Conservation (phyloP, 1,140 invertebrate genomes). For the Calephelis virginiensis region DNA sequence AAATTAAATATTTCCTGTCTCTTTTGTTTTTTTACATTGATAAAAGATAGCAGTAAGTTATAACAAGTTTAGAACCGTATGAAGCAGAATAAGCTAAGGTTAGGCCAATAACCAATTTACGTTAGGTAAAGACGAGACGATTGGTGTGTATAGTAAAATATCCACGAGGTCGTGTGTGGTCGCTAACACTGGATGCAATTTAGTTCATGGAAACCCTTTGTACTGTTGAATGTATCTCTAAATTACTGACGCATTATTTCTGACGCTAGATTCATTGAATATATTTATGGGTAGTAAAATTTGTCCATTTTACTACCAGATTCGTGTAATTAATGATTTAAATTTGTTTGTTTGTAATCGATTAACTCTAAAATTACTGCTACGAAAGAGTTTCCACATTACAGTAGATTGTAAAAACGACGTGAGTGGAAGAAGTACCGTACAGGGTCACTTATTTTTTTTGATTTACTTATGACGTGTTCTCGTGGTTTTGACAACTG, state of each 20-base stretch:
- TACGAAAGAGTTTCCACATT: too few relatives aligned
- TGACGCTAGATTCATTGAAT: slow-evolving; percentile 8
- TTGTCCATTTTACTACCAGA: neutral
- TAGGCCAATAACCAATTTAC: neutral
- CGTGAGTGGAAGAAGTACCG: too few relatives aligned
- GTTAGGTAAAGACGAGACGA: neutral
- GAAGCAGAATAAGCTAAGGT: neutral
- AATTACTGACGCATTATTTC: slow-evolving; percentile 12
- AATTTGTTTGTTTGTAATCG: neutral
- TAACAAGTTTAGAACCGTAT: too few relatives aligned
- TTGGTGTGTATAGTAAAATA: slow-evolving; percentile 8
- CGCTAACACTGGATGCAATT: slow-evolving; percentile 15
- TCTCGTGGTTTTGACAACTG: too few relatives aligned
- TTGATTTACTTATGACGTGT: too few relatives aligned
- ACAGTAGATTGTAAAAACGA: too few relatives aligned
- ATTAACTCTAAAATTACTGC: too few relatives aligned
- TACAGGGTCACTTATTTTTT: too few relatives aligned
- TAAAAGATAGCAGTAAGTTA: too few relatives aligned
- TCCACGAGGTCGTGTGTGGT: slow-evolving; percentile 13
- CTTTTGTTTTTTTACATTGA: too few relatives aligned
- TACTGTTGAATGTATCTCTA: slow-evolving; percentile 12
- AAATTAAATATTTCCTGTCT: too few relatives aligned
- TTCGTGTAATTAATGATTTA: neutral
- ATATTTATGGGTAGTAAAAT: neutral
- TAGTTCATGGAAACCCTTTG: slow-evolving; percentile 17